Evolutionary conservation across 1,140 invertebrate species (phyloP).

Genomic region (Branchinecta lindahli): DNA sequence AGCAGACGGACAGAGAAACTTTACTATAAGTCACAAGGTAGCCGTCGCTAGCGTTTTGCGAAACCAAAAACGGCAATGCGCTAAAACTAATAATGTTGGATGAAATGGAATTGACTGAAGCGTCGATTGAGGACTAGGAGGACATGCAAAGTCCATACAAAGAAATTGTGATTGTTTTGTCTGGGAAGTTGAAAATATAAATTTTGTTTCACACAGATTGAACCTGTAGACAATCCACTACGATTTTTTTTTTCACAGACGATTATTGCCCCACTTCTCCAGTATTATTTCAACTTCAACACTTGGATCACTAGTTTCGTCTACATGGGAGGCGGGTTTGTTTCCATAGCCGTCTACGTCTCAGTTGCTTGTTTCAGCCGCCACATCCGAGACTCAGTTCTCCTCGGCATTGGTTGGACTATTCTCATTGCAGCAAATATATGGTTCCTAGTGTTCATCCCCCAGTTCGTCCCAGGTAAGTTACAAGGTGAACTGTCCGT

Average conservation of each 20-base stretch:
- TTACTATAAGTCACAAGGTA: too few species aligned
- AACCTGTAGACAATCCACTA: too few species aligned
- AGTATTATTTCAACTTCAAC: slow-evolving; percentile 12
- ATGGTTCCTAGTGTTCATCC: slow-evolving; percentile 18
- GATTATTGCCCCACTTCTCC: slow-evolving; percentile 14
- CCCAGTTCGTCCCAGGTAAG: slow-evolving; percentile 14
- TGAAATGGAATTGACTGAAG: too few species aligned
- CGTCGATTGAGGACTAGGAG: too few species aligned
- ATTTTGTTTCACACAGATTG: too few species aligned
- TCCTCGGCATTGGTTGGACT: slow-evolving; percentile 12
- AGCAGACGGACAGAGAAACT: too few species aligned
- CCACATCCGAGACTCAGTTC: slow-evolving; percentile 15
- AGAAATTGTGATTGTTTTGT: too few species aligned
- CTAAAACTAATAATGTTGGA: too few species aligned
- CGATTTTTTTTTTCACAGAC: slow-evolving; percentile 13
- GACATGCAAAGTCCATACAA: too few species aligned
- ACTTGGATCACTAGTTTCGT: slow-evolving; percentile 16
- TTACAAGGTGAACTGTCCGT: background rate
- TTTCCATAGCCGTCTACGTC: slow-evolving; percentile 15
- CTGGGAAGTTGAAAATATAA: too few species aligned
- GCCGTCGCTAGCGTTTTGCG: too few species aligned
- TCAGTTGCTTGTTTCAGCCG: slow-evolving; percentile 10
- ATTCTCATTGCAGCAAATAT: slow-evolving; percentile 13
- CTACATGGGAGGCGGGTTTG: slow-evolving; percentile 18
- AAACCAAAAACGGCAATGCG: too few species aligned